Evolutionary conservation across 1,140 invertebrate species (phyloP), one percentile per base, ranked within the genome.

Genomic region (Brachionus manjavacas): DNA sequence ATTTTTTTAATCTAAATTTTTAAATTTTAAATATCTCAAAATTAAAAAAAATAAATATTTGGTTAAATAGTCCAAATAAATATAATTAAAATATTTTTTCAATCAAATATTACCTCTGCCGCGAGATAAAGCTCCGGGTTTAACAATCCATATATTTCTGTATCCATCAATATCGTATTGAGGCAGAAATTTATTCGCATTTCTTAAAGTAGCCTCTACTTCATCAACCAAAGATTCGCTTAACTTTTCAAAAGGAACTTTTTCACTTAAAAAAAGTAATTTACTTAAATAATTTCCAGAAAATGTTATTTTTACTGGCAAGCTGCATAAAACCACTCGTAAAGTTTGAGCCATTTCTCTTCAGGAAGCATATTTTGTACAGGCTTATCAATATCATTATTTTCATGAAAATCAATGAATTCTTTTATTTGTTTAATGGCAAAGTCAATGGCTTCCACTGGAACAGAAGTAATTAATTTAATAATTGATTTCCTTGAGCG

Each of bases 121-220:
- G 3, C 95, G 91, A 85, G 95, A 97, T 88, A 95, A 94, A 76
- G 95, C 95, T 12, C 95, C 95, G 0, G 96, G 96, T 89, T 98
- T 98, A 28, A 97, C 92, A 85, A 98, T 97, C 96, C 96, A 98
- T 78, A 96, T 92, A 89, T 97, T 96, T 83, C 92, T 91, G 52
- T 92, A 90, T 0, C 95, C 95, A 88, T 96, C 95, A 86, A 89
- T 88, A 1, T 93, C 92, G 78, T 93, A 91, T 87, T 96, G 94
- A 0, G 94, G 94, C 93, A 94, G 95, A 60, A 25, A 87, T 92
- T 92, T 64, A 89, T 89, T 86, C 91, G 87, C 85, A 94, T 89
- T 87, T 92, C 89, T 60, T 91, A 90, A n/a, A 94, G 87, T 41
- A 92, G 89, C 9, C 90, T 83, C 12, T 49, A 85, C 52, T 64